These are phyloP conservation scores for Ammospiza nelsoni DNA, from an alignment of 2,113 vertebrate genomes.

Conservation along the genomic window DNA sequence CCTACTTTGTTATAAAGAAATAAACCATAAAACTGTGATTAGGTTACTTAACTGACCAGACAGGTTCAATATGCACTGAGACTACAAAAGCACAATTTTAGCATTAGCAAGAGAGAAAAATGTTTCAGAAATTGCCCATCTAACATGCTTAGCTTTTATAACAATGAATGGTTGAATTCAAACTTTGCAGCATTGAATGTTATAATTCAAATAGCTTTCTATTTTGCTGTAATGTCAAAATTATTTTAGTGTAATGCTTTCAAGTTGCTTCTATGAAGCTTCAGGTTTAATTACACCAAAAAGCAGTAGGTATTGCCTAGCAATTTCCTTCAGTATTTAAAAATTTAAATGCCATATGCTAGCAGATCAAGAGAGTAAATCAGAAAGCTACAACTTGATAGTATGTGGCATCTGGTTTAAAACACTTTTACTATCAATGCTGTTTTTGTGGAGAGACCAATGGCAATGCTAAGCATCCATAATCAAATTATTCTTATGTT, in stretches of 20 bases:
- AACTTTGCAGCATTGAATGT: background rate
- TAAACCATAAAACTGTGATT: background rate
- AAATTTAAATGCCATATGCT: background rate
- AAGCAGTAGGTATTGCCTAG: background rate
- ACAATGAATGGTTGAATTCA: background rate
- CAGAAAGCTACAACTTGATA: background rate
- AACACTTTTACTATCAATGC: background rate
- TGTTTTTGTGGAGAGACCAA: background rate
- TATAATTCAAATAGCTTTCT: background rate
- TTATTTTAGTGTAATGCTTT: background rate
- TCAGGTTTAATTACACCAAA: background rate
- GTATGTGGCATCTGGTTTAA: background rate
- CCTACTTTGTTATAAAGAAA: background rate
- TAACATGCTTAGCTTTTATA: background rate
- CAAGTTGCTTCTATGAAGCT: background rate
- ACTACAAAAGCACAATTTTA: background rate
- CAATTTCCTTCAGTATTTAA: background rate
- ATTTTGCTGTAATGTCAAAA: background rate
- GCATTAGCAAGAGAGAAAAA: background rate
- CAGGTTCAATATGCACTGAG: background rate
- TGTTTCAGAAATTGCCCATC: background rate
- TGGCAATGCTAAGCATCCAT: background rate
- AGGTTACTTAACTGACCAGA: background rate
- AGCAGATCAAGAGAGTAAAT: background rate
- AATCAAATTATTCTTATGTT: background rate